Evolutionary conservation across 2,797 vertebrate genomes (phyloP).

Genomic region (Chaunax sp.): DNA sequence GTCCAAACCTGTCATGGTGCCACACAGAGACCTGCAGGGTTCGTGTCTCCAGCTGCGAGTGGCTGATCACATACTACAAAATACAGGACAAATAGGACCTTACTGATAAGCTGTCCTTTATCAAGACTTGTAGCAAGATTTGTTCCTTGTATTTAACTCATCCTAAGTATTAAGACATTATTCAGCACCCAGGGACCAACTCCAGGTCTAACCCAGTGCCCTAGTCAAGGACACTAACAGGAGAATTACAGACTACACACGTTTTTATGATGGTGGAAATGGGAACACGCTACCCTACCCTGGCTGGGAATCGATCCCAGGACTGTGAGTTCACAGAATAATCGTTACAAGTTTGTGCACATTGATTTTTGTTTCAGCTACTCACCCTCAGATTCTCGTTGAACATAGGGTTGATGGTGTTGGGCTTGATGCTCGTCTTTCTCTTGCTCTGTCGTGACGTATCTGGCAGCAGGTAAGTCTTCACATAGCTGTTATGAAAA

Average conservation of each 20-base stretch:
- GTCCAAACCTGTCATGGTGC: constrained; percentile 97
- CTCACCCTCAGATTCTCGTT: constrained; percentile 94
- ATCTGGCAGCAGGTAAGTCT: constrained; percentile 96
- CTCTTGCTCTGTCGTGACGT: constrained; percentile 95
- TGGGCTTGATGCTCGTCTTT: constrained; percentile 95
- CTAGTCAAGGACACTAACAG: too few species aligned
- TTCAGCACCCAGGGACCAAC: too few species aligned
- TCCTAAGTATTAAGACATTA: too few species aligned
- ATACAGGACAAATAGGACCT: constrained; percentile 17
- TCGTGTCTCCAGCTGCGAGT: constrained; percentile 94
- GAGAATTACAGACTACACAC: too few species aligned
- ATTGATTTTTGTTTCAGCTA: not conserved
- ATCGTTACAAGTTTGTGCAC: not conserved
- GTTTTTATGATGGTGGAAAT: too few species aligned
- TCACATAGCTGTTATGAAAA: constrained; percentile 89
- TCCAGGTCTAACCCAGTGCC: not conserved
- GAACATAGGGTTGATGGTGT: constrained; percentile 92
- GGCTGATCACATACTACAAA: constrained; percentile 94
- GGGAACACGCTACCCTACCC: too few species aligned
- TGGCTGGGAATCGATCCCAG: too few species aligned
- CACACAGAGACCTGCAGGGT: constrained; percentile 96
- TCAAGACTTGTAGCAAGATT: too few species aligned
- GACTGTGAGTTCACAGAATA: too few species aligned
- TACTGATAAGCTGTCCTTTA: too few species aligned
- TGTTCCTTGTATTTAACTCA: not conserved